Percentiles rank a stretch among this genome's conserved stretches.
phyloP scores from a whole-genome alignment of 1,140 invertebrate species.

The Euglossa dilemma region DNA sequence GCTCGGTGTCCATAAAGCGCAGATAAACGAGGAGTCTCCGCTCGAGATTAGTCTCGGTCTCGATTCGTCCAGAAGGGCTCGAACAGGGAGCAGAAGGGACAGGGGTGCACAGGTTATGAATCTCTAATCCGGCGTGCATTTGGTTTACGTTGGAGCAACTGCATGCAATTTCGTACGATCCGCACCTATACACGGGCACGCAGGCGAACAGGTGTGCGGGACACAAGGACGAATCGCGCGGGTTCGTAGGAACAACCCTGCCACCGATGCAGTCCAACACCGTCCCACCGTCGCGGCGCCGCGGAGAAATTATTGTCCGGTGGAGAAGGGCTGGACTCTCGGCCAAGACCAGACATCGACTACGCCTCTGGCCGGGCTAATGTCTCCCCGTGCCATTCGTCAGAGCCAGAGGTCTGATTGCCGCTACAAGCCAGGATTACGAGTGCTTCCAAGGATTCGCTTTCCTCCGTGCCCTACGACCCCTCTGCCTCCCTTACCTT shows the following conservation, averaged over 20 bases:
- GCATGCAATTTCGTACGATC: constrained; percentile 66
- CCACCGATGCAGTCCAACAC: not conserved
- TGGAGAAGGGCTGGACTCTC: no score
- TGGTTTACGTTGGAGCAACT: constrained; percentile 64
- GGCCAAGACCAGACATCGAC: constrained; percentile 34
- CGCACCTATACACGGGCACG: constrained; percentile 30
- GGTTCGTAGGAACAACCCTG: not conserved
- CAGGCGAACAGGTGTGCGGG: constrained; percentile 9
- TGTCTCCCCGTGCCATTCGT: constrained; percentile 51
- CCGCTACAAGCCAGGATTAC: constrained; percentile 68
- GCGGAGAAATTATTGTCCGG: constrained; percentile 40
- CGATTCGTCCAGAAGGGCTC: constrained; percentile 9
- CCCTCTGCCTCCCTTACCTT: not conserved
- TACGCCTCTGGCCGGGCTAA: constrained; percentile 21
- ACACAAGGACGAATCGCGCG: constrained; percentile 20
- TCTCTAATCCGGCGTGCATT: constrained; percentile 70
- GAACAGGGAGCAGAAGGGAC: not conserved
- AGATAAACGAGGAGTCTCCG: constrained; percentile 40
- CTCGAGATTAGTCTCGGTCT: constrained; percentile 27
- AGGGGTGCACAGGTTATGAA: constrained; percentile 63
- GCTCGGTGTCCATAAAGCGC: constrained; percentile 22
- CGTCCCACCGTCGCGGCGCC: no score
- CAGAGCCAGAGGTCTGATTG: constrained; percentile 59
- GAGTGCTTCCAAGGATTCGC: constrained; percentile 16
- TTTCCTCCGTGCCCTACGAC: not conserved